Base-by-base conservation (phyloP, 2,888 invertebrate species). In the Protula sp. region DNA sequence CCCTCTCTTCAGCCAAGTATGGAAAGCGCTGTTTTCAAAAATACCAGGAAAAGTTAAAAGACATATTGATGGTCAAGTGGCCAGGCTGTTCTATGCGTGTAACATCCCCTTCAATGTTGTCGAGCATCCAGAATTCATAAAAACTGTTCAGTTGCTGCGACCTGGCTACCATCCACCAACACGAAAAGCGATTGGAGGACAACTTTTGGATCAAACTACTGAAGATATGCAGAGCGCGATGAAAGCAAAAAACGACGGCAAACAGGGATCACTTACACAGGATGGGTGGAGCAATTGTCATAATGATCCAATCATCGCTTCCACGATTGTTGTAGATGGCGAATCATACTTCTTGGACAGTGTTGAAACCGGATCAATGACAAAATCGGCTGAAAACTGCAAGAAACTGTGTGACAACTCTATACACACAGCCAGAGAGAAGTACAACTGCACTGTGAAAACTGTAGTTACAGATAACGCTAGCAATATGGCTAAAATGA, bases 261-360 rank as follows among this genome's bases (percentile, higher is more conserved):
- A 63, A 57, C 31, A 53, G 26, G 59, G 38, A 14, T 48, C 52
- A 9, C 38, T 63, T 14, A 29, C 59, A 3, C 59, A 63, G 47
- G 63, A 61, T 50, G 59, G 59, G 3, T 61, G 61, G 61, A 61
- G 58, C 57, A 57, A 63, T 30, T 59, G 59, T 5, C 63, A 65
- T 52, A 65, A 65, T 47, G 59, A 54, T 14, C 61, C 61, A 26
- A 60, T 61, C 26, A 61, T 65, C 27, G 63, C 61, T 2, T 55
- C 58, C 22, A 56, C 57, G 24, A n/a, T 63, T n/a, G 55, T 56
- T 1, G 19, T 24, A 30, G 58, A 61, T 24, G 57, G 59, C 3
- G 56, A 47, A 4, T 14, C 57, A 2, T 62, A 54, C 53, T 62
- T 63, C 53, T n/a, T 63, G 24, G 55, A 58, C 31, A 56, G 54